These are phyloP conservation scores for Mesodorylaimus sp. DNA, from an alignment of 2,888 invertebrate species.

Conservation along the genomic window DNA sequence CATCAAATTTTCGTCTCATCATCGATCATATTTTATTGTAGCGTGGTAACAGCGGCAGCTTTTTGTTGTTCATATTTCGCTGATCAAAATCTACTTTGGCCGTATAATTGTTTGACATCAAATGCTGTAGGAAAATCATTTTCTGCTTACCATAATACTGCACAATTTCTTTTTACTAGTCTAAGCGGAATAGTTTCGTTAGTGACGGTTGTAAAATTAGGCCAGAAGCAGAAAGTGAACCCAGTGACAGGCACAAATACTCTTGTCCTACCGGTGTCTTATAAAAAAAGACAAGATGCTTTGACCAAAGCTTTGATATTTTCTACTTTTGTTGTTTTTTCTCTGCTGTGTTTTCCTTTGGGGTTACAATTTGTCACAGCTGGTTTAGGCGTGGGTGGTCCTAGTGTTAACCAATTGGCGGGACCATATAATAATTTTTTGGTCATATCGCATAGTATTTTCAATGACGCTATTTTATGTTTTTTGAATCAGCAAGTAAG, in stretches of 20 bases:
- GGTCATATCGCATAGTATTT: not conserved
- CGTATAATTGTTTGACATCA: not conserved
- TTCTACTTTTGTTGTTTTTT: not conserved
- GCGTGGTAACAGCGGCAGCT: not conserved
- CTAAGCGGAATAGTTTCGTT: not conserved
- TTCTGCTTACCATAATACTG: not conserved
- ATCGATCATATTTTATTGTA: not conserved
- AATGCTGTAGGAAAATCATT: not conserved
- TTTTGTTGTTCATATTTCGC: not conserved
- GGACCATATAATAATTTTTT: not conserved
- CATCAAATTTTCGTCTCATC: not conserved
- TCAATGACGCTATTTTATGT: not conserved
- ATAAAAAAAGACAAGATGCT: not conserved
- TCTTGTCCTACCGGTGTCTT: not conserved
- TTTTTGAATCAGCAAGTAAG: not conserved
- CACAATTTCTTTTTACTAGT: not conserved
- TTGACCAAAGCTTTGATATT: not conserved
- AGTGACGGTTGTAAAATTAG: not conserved
- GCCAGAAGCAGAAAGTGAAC: not conserved
- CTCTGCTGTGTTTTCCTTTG: not conserved
- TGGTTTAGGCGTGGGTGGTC: not conserved
- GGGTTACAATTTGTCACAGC: not conserved
- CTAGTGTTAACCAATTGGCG: not conserved
- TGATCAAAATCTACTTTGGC: not conserved
- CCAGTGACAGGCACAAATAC: not conserved